These are phyloP conservation scores for Tarsius wallacei DNA, from an alignment of 2,797 vertebrate genomes.

Conservation along the genomic window DNA sequence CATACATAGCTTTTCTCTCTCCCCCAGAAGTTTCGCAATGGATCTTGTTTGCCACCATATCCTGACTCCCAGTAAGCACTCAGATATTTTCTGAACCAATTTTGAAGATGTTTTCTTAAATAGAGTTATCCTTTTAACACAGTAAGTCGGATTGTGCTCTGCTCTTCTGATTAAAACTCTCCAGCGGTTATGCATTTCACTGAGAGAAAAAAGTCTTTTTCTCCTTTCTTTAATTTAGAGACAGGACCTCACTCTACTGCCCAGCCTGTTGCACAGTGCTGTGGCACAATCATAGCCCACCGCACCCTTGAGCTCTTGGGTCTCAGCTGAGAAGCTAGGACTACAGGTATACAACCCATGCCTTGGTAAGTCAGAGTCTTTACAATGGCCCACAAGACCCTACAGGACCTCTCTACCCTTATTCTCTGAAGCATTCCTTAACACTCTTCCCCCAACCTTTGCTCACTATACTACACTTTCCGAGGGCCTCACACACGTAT, in stretches of 20 bases:
- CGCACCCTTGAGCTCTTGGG: too few species aligned
- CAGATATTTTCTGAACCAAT: conserved; percentile 22
- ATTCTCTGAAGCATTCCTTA: not conserved
- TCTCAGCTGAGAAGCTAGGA: too few species aligned
- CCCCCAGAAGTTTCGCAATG: not conserved
- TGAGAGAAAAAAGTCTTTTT: not conserved
- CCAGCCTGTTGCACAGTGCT: too few species aligned
- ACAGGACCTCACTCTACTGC: too few species aligned
- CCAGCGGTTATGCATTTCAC: not conserved
- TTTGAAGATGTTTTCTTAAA: not conserved
- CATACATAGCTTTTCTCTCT: not conserved
- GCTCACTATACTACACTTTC: not conserved
- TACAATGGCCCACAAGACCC: not conserved
- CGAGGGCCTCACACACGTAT: not conserved
- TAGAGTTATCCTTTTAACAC: not conserved
- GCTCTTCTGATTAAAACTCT: not conserved
- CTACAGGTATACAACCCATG: too few species aligned
- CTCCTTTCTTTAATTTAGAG: too few species aligned
- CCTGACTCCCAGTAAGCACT: not conserved
- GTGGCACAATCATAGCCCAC: too few species aligned
- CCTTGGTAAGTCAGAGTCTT: too few species aligned
- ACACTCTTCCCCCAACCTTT: not conserved
- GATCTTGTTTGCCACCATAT: conserved; percentile 34
- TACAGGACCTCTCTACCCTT: not conserved
- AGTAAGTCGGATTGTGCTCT: not conserved